These are phyloP conservation scores for Ceuthmochares aereus DNA, from an alignment of 2,113 vertebrate species.

Conservation along the genomic window DNA sequence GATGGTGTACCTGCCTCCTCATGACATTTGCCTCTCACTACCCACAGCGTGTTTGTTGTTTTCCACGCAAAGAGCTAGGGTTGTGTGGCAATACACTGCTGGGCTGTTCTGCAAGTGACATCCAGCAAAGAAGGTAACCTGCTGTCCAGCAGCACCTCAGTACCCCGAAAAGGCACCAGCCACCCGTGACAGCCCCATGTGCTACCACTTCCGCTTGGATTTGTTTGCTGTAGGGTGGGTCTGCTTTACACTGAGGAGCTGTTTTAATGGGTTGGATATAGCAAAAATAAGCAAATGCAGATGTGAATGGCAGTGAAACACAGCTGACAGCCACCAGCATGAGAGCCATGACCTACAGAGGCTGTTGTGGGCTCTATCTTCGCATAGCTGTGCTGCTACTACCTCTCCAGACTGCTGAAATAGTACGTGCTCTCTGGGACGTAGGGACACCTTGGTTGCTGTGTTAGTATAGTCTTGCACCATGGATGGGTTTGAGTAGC, in stretches of 20 bases:
- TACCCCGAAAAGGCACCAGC: not conserved
- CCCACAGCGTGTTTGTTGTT: not conserved
- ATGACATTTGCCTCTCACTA: not conserved
- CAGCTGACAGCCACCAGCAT: not conserved
- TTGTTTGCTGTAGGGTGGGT: not conserved
- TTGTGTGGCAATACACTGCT: accelerated
- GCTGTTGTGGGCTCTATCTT: not conserved
- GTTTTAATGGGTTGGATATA: not conserved
- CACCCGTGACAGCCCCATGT: not conserved
- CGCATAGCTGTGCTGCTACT: not conserved
- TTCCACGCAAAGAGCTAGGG: not conserved
- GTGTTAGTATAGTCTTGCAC: not conserved
- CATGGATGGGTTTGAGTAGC: not conserved
- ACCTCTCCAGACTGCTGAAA: not conserved
- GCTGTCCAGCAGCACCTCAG: not conserved
- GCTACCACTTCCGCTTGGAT: not conserved
- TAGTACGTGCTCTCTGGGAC: accelerated
- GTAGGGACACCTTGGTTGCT: not conserved
- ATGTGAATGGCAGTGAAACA: accelerated
- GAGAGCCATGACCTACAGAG: accelerated
- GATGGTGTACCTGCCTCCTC: not conserved
- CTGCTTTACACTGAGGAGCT: not conserved
- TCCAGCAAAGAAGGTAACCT: not conserved
- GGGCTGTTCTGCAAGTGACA: not conserved
- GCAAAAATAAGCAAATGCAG: not conserved